A percentile compares a stretch with the other conserved stretches of the same genome.
phyloP scores from a whole-genome alignment of 2,888 invertebrate species.

The Phasia obesa region DNA sequence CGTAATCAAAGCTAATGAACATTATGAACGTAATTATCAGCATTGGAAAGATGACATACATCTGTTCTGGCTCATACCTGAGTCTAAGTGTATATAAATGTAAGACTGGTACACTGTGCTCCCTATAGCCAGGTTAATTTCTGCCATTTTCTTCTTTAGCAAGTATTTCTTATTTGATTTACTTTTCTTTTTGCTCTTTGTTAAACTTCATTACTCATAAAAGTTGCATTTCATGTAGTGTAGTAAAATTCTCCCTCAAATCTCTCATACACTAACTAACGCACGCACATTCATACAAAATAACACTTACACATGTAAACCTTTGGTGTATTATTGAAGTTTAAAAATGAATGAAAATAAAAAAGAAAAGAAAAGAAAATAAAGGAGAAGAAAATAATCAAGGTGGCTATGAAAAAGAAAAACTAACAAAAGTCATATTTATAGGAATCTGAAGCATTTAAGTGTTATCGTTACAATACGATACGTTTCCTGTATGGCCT shows the following conservation, averaged over 20 bases:
- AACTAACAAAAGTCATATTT: constrained; percentile 60
- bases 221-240: constrained; percentile 75
- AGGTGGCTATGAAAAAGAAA: constrained; percentile 20
- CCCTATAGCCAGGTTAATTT: constrained; percentile 23
- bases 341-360: constrained; percentile 18
- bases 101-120: neutral
- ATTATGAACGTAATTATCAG: constrained; percentile 34
- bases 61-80: constrained; percentile 7
- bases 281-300: constrained; percentile 19
- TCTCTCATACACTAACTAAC: constrained; percentile 2
- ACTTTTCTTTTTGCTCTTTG: constrained; percentile 17
- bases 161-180: constrained; percentile 5
- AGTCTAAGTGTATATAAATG: neutral
- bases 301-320: neutral
- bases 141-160: constrained; percentile 28
- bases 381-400: constrained; percentile 40
- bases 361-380: too few species aligned
- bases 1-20: constrained; percentile 34
- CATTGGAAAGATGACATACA: constrained; percentile 35
- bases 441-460: constrained; percentile 67
- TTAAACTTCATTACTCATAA: constrained; percentile 80
- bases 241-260: constrained; percentile 12
- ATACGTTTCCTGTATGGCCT: constrained; percentile 48
- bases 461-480: constrained; percentile 68
- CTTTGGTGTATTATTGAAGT: constrained; percentile 42